Conservation (phyloP, 1,140 invertebrate species). For the Carcinoscorpius rotundicauda region DNA sequence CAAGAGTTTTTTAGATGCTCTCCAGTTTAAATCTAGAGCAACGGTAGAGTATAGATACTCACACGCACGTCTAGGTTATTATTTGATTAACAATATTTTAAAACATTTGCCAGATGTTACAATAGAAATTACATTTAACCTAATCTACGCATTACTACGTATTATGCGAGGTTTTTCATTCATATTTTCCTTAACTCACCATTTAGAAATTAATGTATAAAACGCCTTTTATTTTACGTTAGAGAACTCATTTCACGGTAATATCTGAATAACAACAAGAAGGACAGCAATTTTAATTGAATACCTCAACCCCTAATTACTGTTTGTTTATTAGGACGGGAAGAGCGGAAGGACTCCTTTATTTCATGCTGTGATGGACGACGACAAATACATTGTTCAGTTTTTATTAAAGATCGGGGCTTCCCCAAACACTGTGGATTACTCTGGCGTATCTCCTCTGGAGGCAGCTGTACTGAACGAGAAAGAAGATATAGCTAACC, state of each 20-base stretch:
- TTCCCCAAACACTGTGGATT: not conserved
- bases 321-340: conserved; percentile 2
- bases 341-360: conserved; percentile 4
- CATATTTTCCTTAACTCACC: not conserved
- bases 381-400: not conserved
- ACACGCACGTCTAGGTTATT: no score
- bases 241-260: not conserved
- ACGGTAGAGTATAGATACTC: not conserved
- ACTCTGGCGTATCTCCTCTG: not conserved
- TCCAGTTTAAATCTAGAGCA: not conserved
- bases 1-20: not conserved
- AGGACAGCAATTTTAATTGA: no score
- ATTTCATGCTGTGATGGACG: not conserved
- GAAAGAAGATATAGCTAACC: no score
- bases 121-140: no score
- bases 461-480: not conserved
- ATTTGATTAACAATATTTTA: not conserved
- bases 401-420: not conserved
- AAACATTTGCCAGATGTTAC: not conserved
- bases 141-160: not conserved
- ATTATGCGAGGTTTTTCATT: not conserved
- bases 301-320: not conserved
- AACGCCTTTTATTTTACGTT: not conserved
- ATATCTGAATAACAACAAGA: no score
- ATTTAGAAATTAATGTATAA: not conserved